phyloP scores from a whole-genome alignment of 1,140 invertebrate genomes.

The Temnothorax curvispinosus region DNA sequence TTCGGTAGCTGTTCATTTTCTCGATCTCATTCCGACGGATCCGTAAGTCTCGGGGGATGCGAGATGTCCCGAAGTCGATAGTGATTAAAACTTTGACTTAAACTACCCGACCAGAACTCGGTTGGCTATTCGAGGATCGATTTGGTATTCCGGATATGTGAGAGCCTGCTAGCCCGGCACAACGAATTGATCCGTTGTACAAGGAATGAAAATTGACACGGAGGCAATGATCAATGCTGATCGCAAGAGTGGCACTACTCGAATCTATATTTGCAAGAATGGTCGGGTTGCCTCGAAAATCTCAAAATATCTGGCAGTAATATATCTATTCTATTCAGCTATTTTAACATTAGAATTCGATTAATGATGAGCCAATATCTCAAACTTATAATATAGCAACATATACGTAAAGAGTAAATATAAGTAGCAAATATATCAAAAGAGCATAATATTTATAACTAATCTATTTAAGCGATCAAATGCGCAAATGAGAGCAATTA shows the following conservation, averaged over 20 bases:
- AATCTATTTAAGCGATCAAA: not conserved
- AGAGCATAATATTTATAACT: not conserved
- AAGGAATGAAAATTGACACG: conserved; percentile 70
- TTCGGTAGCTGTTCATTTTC: conserved; percentile 72
- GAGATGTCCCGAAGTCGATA: conserved; percentile 80
- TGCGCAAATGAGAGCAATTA: not conserved
- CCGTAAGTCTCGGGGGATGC: conserved; percentile 73
- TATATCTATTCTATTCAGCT: not conserved
- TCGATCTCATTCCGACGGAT: conserved; percentile 69
- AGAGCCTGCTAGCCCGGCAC: conserved; percentile 66
- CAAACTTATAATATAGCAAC: not conserved
- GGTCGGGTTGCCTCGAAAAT: not conserved
- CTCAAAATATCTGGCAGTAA: not conserved
- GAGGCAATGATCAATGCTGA: conserved; percentile 67
- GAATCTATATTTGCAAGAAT: not conserved
- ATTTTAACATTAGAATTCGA: not conserved
- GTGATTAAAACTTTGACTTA: conserved; percentile 83
- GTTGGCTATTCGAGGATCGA: conserved; percentile 76
- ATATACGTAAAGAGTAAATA: not conserved
- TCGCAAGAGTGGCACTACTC: conserved; percentile 16
- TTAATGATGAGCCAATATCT: not conserved
- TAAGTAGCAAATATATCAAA: not conserved
- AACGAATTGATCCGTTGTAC: conserved; percentile 67
- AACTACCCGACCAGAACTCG: conserved; percentile 75
- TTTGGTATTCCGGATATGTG: conserved; percentile 78